Evolutionary conservation across 2,797 vertebrate species (phyloP), one percentile per base, ranked within the genome.

Genomic region (Phylloscopus collybita): DNA sequence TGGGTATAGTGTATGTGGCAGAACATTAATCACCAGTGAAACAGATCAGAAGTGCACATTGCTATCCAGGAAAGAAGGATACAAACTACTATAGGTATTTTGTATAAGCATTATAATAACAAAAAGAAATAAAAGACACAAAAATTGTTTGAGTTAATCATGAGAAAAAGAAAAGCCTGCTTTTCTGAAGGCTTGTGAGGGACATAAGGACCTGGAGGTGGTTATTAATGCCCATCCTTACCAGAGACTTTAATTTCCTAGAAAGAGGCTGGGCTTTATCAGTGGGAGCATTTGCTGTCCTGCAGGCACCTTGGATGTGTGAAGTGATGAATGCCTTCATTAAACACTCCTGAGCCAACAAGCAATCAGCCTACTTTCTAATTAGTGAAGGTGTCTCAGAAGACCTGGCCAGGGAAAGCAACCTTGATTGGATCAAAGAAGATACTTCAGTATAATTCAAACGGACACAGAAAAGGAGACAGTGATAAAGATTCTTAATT

Each of bases 401-500:
- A 94, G 83, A 92, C 62, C 64, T 12, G 8, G 54, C 70, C 36
- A 19, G 2, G 23, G 76, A 90, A 92, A 93, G 66, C 83, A 94
- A 79, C 47, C 80, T 90, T 84, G 82, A 92, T 50, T 70, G 78
- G 66, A 94, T 94, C 93, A 95, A 86, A 86, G 23, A 45, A 90
- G 71, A 60, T 76, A 62, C 51, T 88, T 86, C 56, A 69, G 19
- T 14, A 3, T 86, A 84, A 95, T 76, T 93, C 88, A 88, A 81
- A 79, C 0, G 1, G 88, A 94, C 90, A 73, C 73, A 88, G 80
- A 81, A 86, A 94, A 95, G 53, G 62, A 95, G 88, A 90, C 90
- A 38, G 73, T 88, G 67, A 95, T 95, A 36, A 96, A 95, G 83
- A 84, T 67, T 79, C 86, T 90, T 94, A 80, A 95, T 93, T 95